A percentile compares a stretch with the other conserved stretches of the same genome.
Conservation (phyloP, 2,888 invertebrate genomes). For the Hyalella azteca region DNA sequence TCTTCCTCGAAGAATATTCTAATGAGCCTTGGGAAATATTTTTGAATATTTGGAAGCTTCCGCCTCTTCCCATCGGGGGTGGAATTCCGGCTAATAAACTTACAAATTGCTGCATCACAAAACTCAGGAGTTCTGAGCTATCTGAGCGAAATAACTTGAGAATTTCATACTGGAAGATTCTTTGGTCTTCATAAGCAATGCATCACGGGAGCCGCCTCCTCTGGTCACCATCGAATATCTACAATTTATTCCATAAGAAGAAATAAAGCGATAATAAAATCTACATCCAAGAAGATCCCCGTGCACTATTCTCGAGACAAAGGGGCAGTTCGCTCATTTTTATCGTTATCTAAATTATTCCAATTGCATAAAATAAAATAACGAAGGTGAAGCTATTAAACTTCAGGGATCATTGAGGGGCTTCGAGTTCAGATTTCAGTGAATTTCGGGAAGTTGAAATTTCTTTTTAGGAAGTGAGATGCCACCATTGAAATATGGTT, state of each 20-base stretch:
- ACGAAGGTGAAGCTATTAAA: too few relatives aligned
- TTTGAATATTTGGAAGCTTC: background rate
- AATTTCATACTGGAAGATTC: background rate
- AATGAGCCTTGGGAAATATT: background rate
- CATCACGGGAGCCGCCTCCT: background rate
- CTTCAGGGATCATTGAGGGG: too few relatives aligned
- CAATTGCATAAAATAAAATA: too few relatives aligned
- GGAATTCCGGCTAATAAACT: background rate
- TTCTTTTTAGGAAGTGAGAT: too few relatives aligned
- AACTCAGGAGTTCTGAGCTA: background rate
- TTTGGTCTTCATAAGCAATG: background rate
- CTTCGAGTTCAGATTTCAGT: too few relatives aligned
- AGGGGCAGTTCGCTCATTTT: background rate
- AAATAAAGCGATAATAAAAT: background rate
- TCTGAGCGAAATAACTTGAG: background rate
- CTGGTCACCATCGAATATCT: background rate
- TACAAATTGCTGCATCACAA: background rate
- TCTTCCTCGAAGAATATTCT: conserved; percentile 1
- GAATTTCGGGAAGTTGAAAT: too few relatives aligned
- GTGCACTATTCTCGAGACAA: background rate
- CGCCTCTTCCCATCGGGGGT: background rate
- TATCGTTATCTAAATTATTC: background rate
- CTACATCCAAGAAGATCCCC: background rate
- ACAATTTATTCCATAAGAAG: background rate
- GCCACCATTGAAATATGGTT: too few relatives aligned